These are phyloP conservation scores for Mugil cephalus DNA, from an alignment of 2,113 vertebrate species.

Conservation along the genomic window DNA sequence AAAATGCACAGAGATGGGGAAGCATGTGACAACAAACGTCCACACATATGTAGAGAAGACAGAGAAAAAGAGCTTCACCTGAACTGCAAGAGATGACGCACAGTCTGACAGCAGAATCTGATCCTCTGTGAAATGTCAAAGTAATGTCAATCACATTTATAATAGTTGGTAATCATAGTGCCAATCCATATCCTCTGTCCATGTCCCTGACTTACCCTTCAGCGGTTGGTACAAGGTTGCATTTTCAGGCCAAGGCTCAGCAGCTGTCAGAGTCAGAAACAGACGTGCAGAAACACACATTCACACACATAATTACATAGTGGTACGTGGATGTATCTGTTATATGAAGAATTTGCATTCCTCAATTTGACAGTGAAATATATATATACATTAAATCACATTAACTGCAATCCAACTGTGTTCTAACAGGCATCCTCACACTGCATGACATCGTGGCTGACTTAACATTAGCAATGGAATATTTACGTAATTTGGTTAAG, in stretches of 20 bases:
- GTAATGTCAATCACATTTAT: not conserved
- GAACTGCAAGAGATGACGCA: constrained; percentile 95
- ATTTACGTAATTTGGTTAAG: no score
- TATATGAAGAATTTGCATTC: not conserved
- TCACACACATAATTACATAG: not conserved
- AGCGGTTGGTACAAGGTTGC: constrained; percentile 85
- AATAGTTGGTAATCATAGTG: not conserved
- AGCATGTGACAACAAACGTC: not conserved
- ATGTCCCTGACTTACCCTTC: constrained; percentile 71
- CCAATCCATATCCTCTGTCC: not conserved
- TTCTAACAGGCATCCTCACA: no score
- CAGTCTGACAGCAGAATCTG: constrained; percentile 98
- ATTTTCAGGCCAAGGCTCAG: constrained; percentile 87
- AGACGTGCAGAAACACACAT: not conserved
- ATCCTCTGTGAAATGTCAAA: constrained; percentile 84
- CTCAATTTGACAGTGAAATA: not conserved
- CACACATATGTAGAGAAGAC: not conserved
- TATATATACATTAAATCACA: no score
- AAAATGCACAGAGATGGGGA: no score
- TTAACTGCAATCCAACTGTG: no score
- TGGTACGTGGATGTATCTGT: not conserved
- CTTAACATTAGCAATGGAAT: no score
- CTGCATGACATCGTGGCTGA: no score
- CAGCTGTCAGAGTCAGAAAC: constrained; percentile 71
- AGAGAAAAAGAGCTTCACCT: constrained; percentile 83